Percentiles rank a stretch among this genome's conserved stretches.
Evolutionary conservation across 2,797 vertebrate species (phyloP).

Genomic region (Echeneis naucrates): DNA sequence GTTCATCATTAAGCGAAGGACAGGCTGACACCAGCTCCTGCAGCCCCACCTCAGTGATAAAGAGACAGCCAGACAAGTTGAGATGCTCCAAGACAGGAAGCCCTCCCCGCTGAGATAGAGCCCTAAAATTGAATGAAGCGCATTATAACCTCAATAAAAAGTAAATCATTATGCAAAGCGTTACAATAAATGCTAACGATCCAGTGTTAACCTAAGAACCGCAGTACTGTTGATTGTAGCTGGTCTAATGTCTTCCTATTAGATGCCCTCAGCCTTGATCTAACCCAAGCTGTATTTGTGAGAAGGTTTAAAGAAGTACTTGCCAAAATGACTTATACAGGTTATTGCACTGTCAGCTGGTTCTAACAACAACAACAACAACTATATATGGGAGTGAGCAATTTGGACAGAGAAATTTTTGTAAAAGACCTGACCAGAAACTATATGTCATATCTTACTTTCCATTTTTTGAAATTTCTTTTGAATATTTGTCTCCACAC

Average conservation of each 20-base stretch:
- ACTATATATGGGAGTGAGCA: background rate
- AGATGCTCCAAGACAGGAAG: conserved; percentile 96
- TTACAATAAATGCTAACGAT: background rate
- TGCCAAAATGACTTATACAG: conserved; percentile 1
- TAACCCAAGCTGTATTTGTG: background rate
- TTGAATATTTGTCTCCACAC: too few species aligned
- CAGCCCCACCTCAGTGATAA: conserved; percentile 94
- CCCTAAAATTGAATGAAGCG: conserved; percentile 81
- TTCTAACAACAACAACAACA: conserved; percentile 8
- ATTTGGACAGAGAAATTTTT: too few species aligned
- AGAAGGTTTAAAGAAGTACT: background rate
- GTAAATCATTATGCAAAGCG: background rate
- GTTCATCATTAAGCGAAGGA: conserved; percentile 95
- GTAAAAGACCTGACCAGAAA: too few species aligned
- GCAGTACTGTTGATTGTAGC: background rate
- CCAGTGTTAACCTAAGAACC: conserved; percentile 6
- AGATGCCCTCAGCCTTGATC: background rate
- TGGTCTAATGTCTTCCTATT: background rate
- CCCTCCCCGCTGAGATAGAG: conserved; percentile 92
- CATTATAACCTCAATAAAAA: conserved; percentile 12
- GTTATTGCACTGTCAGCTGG: conserved; percentile 13
- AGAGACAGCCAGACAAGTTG: conserved; percentile 96
- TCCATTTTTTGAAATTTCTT: too few species aligned
- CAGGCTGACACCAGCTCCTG: conserved; percentile 95
- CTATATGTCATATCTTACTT: too few species aligned